Evolutionary conservation across 2,113 vertebrate species (phyloP).

Genomic region (Glaucidium brasilianum): DNA sequence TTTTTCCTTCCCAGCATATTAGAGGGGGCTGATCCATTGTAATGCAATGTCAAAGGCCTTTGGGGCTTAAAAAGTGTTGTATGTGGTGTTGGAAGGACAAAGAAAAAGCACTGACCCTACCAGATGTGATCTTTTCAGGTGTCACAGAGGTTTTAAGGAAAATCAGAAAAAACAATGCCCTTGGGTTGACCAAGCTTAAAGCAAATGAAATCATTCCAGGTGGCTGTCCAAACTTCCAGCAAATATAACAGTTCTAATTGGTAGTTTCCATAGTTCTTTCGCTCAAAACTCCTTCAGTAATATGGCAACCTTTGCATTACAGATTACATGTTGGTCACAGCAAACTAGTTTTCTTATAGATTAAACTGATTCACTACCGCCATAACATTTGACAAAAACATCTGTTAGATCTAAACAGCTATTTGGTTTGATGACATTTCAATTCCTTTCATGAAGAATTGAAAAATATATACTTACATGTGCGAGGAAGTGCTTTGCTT

Average conservation of each 20-base stretch:
- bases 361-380: background rate
- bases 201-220: background rate
- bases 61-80: background rate
- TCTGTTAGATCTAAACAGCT: background rate
- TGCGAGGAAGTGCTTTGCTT: background rate
- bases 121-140: background rate
- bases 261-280: background rate
- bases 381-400: background rate
- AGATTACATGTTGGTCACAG: background rate
- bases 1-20: background rate
- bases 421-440: background rate
- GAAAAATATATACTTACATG: background rate
- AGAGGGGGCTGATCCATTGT: constrained; percentile 16
- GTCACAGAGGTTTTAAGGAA: background rate
- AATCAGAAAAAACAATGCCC: background rate
- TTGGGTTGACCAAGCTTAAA: background rate
- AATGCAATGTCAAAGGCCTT: constrained; percentile 6
- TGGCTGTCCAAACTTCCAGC: background rate
- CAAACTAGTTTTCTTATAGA: background rate
- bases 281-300: background rate
- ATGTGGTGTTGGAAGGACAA: background rate
- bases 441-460: background rate
- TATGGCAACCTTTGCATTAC: background rate
- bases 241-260: background rate
- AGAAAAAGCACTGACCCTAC: background rate